These are phyloP conservation scores for Enteromius thamalakanensis DNA, from an alignment of 2,797 vertebrate species.

Conservation along the genomic window DNA sequence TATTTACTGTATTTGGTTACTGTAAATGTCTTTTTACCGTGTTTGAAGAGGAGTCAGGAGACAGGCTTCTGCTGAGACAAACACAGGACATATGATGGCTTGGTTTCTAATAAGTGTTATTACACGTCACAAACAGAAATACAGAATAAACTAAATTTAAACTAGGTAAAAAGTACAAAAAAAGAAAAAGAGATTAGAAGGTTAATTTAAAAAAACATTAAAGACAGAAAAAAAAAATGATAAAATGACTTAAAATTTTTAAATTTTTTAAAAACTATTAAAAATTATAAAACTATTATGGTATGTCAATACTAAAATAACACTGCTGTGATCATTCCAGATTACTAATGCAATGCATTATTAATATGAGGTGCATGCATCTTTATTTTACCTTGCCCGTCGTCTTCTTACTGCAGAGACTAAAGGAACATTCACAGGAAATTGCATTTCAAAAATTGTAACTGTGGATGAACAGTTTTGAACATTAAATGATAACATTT, in stretches of 20 bases:
- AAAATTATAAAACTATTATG: background rate
- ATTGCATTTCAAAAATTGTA: background rate
- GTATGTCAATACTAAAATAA: background rate
- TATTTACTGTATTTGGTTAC: background rate
- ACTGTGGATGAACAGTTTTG: background rate
- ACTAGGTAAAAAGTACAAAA: background rate
- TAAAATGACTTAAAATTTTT: no score
- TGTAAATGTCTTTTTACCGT: background rate
- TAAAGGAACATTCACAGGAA: background rate
- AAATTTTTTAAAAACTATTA: no score
- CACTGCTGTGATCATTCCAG: background rate
- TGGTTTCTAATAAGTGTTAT: no score
- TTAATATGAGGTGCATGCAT: background rate
- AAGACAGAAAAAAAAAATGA: background rate
- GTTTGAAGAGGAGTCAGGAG: conserved; percentile 16
- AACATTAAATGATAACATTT: background rate
- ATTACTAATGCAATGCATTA: background rate
- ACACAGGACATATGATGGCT: background rate
- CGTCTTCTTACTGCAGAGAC: conserved; percentile 13
- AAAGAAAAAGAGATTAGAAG: background rate
- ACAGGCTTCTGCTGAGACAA: conserved; percentile 35
- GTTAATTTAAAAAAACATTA: no score
- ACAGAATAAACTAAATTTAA: background rate
- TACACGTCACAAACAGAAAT: no score
- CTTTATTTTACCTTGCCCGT: conserved; percentile 15